Evolutionary conservation across 2,113 vertebrate genomes (phyloP).

Genomic region (Mesembrinibis cayennensis): DNA sequence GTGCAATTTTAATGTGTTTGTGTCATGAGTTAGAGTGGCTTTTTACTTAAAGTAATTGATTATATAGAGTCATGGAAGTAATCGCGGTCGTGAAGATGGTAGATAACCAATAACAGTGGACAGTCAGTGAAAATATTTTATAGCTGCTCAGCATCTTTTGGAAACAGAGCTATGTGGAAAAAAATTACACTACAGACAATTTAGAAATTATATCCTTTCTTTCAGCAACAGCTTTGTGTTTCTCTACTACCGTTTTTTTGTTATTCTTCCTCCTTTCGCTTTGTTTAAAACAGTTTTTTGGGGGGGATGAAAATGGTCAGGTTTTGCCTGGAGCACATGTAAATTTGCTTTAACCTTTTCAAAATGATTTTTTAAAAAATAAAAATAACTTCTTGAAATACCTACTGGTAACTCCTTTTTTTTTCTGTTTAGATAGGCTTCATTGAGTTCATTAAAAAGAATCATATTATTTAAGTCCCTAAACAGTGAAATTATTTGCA

Average conservation of each 20-base stretch:
- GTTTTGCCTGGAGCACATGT: not conserved
- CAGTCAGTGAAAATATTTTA: not conserved
- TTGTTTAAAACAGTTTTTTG: not conserved
- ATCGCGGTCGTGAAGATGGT: fast-evolving
- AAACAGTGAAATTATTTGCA: not conserved
- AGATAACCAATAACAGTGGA: not conserved
- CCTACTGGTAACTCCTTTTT: not conserved
- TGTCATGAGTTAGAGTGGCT: not conserved
- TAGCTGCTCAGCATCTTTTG: not conserved
- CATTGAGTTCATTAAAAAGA: not conserved
- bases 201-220: not conserved
- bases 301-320: not conserved
- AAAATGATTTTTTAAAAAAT: not conserved
- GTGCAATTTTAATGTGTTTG: not conserved
- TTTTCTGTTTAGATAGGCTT: not conserved
- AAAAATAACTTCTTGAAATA: not conserved
- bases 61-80: not conserved
- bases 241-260: not conserved
- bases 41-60: not conserved
- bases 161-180: not conserved
- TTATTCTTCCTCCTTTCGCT: not conserved
- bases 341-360: not conserved
- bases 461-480: not conserved
- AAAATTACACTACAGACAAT: not conserved
- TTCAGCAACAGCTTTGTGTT: not conserved